These are phyloP conservation scores for Protonemura montana DNA, from an alignment of 2,888 invertebrate genomes.

Conservation along the genomic window DNA sequence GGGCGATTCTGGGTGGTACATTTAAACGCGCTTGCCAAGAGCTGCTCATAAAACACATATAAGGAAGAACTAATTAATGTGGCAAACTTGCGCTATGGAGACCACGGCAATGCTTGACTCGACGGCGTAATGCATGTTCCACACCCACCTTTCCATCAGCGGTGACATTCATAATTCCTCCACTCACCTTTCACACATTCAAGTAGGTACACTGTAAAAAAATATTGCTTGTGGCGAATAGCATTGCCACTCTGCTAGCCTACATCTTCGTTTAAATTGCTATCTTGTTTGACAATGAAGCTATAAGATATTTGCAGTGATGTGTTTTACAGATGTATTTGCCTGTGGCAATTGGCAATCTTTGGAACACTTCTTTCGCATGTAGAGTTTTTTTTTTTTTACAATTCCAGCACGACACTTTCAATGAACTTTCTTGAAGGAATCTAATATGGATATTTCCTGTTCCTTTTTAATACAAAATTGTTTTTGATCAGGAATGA, in stretches of 20 bases:
- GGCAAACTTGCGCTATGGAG: background rate
- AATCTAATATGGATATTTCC: too few relatives aligned
- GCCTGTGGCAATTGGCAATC: too few relatives aligned
- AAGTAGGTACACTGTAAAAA: background rate
- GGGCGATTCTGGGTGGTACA: background rate
- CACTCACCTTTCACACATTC: background rate
- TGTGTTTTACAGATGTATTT: too few relatives aligned
- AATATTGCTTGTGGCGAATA: background rate
- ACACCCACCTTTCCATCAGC: background rate
- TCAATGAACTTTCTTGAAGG: too few relatives aligned
- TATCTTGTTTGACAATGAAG: too few relatives aligned
- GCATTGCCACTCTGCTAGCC: background rate
- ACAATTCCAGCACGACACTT: too few relatives aligned
- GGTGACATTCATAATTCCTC: background rate
- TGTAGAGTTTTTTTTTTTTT: too few relatives aligned
- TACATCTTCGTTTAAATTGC: background rate
- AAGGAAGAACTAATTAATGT: slow-evolving; percentile 7
- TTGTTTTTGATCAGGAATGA: too few relatives aligned
- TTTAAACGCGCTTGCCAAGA: background rate
- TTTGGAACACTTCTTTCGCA: too few relatives aligned
- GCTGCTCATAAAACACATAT: slow-evolving; percentile 7
- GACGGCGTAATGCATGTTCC: background rate
- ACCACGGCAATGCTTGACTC: too few relatives aligned
- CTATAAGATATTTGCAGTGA: too few relatives aligned
- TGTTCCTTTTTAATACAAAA: too few relatives aligned